Evolutionary conservation across 2,888 invertebrate species (phyloP).

Genomic region (Steinernema hermaphroditum): DNA sequence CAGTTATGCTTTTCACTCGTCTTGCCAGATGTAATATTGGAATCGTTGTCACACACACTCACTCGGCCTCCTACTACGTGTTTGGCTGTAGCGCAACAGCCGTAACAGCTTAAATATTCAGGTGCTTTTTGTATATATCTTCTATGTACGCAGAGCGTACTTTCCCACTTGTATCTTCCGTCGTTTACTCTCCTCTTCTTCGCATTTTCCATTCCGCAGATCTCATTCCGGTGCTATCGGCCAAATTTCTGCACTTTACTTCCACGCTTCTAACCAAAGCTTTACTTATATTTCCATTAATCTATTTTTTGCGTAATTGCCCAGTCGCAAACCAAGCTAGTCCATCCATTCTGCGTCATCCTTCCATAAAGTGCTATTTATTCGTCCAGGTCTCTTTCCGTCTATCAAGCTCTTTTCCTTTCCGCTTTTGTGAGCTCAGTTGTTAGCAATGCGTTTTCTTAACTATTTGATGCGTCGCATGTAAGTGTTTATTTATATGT

Average conservation of each 20-base stretch:
- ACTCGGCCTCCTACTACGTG: slow-evolving; percentile 29
- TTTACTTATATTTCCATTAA: neutral
- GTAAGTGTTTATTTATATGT: no score
- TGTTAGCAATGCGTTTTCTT: no score
- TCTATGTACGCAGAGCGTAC: slow-evolving; percentile 1
- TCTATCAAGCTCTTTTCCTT: no score
- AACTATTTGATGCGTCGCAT: no score
- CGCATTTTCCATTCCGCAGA: slow-evolving; percentile 28
- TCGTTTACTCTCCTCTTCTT: neutral
- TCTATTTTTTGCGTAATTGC: no score
- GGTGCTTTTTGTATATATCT: slow-evolving; percentile 27
- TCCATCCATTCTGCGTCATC: slow-evolving; percentile 8
- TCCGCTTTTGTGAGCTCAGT: no score
- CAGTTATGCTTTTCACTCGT: slow-evolving; percentile 29
- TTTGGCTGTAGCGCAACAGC: slow-evolving; percentile 19
- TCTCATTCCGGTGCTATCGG: slow-evolving; percentile 31
- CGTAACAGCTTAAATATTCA: slow-evolving; percentile 27
- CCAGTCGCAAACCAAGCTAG: slow-evolving; percentile 24
- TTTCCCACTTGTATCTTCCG: neutral
- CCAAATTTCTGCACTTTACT: slow-evolving; percentile 4
- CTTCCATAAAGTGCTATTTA: no score
- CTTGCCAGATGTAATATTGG: slow-evolving; percentile 16
- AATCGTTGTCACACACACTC: slow-evolving; percentile 9
- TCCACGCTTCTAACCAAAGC: neutral
- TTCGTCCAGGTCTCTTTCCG: no score